Percentiles rank a stretch among this genome's conserved stretches.
Conservation (phyloP, 2,888 invertebrate species). For the Marasmarcha lunaedactyla region DNA sequence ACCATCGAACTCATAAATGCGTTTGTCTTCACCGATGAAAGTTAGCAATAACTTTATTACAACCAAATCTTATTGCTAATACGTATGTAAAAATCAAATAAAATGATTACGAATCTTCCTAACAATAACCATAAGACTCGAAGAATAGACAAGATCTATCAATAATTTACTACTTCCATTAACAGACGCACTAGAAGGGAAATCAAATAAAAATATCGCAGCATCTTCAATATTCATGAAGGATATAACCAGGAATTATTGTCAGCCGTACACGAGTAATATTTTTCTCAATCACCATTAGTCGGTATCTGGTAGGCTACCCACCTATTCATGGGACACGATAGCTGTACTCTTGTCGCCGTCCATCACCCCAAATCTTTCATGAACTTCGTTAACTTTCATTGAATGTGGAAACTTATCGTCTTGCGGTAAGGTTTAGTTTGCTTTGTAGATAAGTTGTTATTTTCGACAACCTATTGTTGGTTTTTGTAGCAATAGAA, state of each 20-base stretch:
- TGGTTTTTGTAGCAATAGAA: slow-evolving; percentile 51
- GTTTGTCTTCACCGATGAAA: too few relatives aligned
- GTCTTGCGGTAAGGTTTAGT: slow-evolving; percentile 12
- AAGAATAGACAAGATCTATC: background rate
- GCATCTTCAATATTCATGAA: slow-evolving; percentile 68
- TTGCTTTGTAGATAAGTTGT: slow-evolving; percentile 10
- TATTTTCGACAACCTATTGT: slow-evolving; percentile 24
- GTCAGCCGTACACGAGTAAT: slow-evolving; percentile 41
- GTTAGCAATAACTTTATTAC: too few relatives aligned
- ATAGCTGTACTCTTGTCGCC: slow-evolving; percentile 31
- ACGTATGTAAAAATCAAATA: too few relatives aligned
- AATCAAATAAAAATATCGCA: slow-evolving; percentile 59
- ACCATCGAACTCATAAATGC: too few relatives aligned
- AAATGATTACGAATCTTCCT: too few relatives aligned
- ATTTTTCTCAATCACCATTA: slow-evolving; percentile 71
- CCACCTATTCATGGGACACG: slow-evolving; percentile 46
- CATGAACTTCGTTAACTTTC: slow-evolving; percentile 22
- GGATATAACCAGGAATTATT: slow-evolving; percentile 62
- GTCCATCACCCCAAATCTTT: slow-evolving; percentile 34
- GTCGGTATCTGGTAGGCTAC: slow-evolving; percentile 60
- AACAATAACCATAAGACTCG: too few relatives aligned
- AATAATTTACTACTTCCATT: slow-evolving; percentile 37
- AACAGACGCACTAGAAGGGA: slow-evolving; percentile 32
- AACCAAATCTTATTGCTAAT: too few relatives aligned
- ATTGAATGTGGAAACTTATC: slow-evolving; percentile 22